Percentiles rank a stretch among this genome's conserved stretches.
These are phyloP conservation scores for Micrasema minimum DNA, from an alignment of 1,140 invertebrate genomes.

Conservation along the genomic window DNA sequence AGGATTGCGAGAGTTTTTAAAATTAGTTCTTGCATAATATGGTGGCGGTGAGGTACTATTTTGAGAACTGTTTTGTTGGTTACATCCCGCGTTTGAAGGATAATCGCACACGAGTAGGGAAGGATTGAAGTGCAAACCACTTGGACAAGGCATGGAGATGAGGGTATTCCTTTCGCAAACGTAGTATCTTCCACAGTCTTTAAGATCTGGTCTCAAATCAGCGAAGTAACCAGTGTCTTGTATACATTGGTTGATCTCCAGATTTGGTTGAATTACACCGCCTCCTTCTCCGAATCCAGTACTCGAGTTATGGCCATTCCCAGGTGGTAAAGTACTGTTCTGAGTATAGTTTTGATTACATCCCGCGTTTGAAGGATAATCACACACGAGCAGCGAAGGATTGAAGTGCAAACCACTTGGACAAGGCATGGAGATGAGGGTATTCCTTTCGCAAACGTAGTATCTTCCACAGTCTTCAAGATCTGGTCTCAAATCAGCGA, in stretches of 20 bases:
- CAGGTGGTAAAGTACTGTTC: not conserved
- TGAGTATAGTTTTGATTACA: conserved; percentile 31
- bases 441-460: conserved; percentile 67
- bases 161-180: conserved; percentile 66
- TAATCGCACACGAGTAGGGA: conserved; percentile 32
- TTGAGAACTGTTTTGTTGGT: not conserved
- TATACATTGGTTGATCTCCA: conserved; percentile 1
- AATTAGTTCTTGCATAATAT: conserved; percentile 7
- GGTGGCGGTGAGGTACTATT: not conserved
- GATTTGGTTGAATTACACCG: not conserved
- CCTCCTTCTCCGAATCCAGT: not conserved
- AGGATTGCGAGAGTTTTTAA: too few species aligned
- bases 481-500: conserved; percentile 57
- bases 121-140: conserved; percentile 58
- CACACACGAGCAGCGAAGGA: conserved; percentile 62
- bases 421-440: conserved; percentile 64
- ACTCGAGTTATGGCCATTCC: not conserved
- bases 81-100: conserved; percentile 26
- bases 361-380: conserved; percentile 51
- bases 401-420: conserved; percentile 68
- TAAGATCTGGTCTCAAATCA: conserved; percentile 59
- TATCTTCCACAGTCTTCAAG: conserved; percentile 67
- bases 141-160: conserved; percentile 64
- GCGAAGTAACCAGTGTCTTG: not conserved
- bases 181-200: conserved; percentile 69